Base-by-base conservation (phyloP, 2,888 invertebrate species). In the Shargacucullia verbasci region DNA sequence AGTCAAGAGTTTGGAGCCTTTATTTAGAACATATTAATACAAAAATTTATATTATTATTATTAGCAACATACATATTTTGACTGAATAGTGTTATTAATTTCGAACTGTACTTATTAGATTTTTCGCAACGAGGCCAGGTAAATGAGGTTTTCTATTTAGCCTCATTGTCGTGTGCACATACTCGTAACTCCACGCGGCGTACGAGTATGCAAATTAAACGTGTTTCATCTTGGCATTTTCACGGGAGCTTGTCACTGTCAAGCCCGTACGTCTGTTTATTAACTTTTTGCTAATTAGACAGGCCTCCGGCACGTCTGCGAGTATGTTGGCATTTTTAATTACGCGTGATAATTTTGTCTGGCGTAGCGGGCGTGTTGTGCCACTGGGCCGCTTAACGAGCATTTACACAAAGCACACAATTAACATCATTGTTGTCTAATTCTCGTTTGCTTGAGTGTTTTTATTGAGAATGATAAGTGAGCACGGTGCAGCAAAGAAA, bases 211-310 rank as follows among this genome's bases (percentile, higher is more conserved):
- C 85, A 92, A 93, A 94, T 94, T 92, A 93, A 93, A 89, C 90
- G 87, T 88, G 87, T 91, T 90, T 92, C 92, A 92, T 92, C 92
- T 92, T 92, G 91, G 87, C 89, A 88, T 92, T 91, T 93, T 89
- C 90, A 91, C 88, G 88, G 87, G 87, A 86, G 90, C 92, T 77
- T 88, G 92, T 94, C 92, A 92, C 90, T 93, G 94, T 93, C 94
- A 88, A 83, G 87, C 87, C 63, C 82, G 85, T 86, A 85, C 82
- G 91, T 90, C 89, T 91, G 92, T 92, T 91, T 92, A 92, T 92
- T 92, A 94, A 92, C 92, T 92, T 93, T 92, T 92, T 93, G 91
- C 90, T 92, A 93, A 92, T 93, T 92, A 92, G 91, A 90, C 90
- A 88, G 86, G 88, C 88, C 80, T 81, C 79, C 83, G 85, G 87